These are phyloP conservation scores for Pseudochirops cupreus DNA, from an alignment of 2,797 vertebrate genomes.

Conservation along the genomic window DNA sequence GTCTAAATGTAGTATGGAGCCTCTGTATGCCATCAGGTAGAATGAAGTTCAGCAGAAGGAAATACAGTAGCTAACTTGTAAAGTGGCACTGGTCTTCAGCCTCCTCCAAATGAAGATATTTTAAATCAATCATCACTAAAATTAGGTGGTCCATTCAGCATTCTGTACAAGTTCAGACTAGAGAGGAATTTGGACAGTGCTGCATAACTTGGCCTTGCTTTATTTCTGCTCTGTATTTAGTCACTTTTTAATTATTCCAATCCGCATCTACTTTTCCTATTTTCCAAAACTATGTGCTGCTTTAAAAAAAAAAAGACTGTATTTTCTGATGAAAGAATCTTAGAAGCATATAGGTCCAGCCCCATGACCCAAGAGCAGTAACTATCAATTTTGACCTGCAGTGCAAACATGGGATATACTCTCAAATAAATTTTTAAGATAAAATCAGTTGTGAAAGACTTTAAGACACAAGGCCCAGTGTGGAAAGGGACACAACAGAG, in stretches of 20 bases:
- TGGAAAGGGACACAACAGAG: background rate
- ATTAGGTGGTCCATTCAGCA: background rate
- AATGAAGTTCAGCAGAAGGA: background rate
- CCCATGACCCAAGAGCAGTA: background rate
- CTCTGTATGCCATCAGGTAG: constrained; percentile 25
- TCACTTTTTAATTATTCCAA: background rate
- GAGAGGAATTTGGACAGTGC: background rate
- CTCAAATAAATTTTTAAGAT: background rate
- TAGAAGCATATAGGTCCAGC: background rate
- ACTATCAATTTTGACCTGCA: background rate
- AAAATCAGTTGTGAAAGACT: background rate
- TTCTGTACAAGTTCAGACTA: background rate
- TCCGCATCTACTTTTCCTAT: background rate
- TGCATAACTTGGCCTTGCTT: background rate
- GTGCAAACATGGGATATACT: background rate
- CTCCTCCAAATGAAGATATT: background rate
- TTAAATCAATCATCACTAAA: background rate
- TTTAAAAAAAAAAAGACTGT: background rate
- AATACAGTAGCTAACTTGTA: background rate
- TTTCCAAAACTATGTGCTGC: background rate
- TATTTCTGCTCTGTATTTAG: background rate
- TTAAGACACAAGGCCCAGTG: background rate
- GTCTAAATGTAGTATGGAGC: constrained; percentile 34
- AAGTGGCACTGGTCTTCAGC: background rate
- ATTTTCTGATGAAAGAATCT: background rate